Percentiles rank a stretch among this genome's conserved stretches.
Conservation (phyloP, 1,140 invertebrate genomes). For the Leguminivora glycinivorella region DNA sequence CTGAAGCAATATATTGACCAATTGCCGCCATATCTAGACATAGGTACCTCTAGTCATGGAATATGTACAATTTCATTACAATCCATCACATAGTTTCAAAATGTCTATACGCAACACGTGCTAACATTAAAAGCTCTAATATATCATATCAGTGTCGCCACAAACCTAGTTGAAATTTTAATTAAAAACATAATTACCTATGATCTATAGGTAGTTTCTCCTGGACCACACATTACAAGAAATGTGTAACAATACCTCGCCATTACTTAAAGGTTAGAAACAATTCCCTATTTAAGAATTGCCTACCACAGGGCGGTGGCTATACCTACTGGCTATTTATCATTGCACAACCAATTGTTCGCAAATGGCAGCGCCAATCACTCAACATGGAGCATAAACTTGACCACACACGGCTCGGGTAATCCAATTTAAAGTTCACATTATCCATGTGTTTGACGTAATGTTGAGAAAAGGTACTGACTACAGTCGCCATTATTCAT, state of each 20-base stretch:
- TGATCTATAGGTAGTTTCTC: not conserved
- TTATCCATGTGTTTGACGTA: constrained; percentile 17
- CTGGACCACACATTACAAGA: constrained; percentile 11
- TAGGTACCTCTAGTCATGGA: no score
- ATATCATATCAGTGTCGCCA: not conserved
- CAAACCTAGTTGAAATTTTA: not conserved
- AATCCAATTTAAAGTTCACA: constrained; percentile 8
- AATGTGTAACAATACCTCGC: constrained; percentile 19
- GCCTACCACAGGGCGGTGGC: constrained; percentile 31
- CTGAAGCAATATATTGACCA: no score
- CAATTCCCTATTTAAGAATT: constrained; percentile 30
- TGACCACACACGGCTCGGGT: constrained; percentile 10
- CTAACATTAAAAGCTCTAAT: constrained; percentile 33
- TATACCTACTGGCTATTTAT: constrained; percentile 33
- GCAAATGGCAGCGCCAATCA: constrained; percentile 41
- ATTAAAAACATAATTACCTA: constrained; percentile 12
- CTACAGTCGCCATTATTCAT: no score
- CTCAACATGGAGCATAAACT: constrained; percentile 20
- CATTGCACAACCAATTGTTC: constrained; percentile 49
- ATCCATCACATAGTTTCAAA: no score
- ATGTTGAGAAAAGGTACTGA: constrained; percentile 9
- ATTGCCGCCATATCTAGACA: no score
- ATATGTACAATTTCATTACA: no score
- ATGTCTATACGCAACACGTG: not conserved
- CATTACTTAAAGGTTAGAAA: constrained; percentile 25